Evolutionary conservation across 2,113 vertebrate genomes (phyloP), one percentile per base, ranked within the genome.

Genomic region (Siphamia tubifer): DNA sequence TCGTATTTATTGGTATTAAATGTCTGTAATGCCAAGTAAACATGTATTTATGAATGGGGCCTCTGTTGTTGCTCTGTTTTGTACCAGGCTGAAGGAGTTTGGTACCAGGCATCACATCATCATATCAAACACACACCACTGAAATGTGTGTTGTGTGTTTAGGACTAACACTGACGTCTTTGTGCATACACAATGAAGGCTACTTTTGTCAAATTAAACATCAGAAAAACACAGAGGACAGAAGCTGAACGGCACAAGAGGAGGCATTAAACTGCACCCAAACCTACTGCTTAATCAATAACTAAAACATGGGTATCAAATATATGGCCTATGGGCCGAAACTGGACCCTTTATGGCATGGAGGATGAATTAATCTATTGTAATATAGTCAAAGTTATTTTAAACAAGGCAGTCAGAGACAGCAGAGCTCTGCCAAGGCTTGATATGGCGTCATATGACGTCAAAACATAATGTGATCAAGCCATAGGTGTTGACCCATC

Each of bases 141-240:
- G 11, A 52, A 63, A 20, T 40, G 62, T 12, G 49, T 39, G 32
- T 55, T 52, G 56, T 49, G 40, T 44, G 68, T 74, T 28, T 28
- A 42, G 20, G 27, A 52, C 6, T 24, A 81, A 89, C 91, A 92
- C 67, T 80, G 67, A 16, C 6, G 52, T 38, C 75, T 88, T 92
- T 93, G 90, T 89, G 61, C 10, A 32, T 11, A 68, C 15, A 82
- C 13, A 67, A 54, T 64, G 62, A 82, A 53, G 23, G 76, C 68
- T 24, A 79, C 65, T 63, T 78, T 74, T 64, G 74, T 88, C 78
- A 74, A 48, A 39, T 20, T 48, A 62, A 17, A 57, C 1, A n/a
- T 47, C 16, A 19, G 49, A 34, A 43, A 27, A 7, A 24, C 44
- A 30, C 17, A 47, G 17, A 15, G 47, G 57, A 51, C 5, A 27